Conservation (phyloP, 2,797 vertebrate genomes). For the Syndactyla subalaris region DNA sequence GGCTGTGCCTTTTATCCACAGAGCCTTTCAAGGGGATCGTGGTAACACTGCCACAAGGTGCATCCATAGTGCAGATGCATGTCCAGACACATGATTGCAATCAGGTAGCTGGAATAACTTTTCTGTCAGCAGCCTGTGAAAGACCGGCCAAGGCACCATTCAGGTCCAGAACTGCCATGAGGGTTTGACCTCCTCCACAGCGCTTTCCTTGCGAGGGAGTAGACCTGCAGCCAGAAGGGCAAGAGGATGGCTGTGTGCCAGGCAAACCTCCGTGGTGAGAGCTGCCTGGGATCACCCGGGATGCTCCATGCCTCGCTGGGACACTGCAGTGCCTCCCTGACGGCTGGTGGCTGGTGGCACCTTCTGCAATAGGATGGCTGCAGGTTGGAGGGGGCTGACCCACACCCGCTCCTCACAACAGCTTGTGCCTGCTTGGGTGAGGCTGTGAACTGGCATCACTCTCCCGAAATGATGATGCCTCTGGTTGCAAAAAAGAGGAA, state of each 20-base stretch:
- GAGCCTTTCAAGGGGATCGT: neutral
- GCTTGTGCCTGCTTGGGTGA: accelerated
- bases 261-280: accelerated
- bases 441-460: neutral
- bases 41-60: neutral
- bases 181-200: accelerated
- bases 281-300: accelerated
- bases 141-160: accelerated
- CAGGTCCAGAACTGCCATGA: accelerated
- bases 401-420: accelerated
- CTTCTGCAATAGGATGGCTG: neutral
- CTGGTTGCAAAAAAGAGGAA: neutral
- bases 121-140: neutral
- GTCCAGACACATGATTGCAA: neutral
- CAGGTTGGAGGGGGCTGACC: neutral
- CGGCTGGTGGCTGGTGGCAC: accelerated
- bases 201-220: accelerated
- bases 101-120: neutral
- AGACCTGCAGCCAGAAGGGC: neutral
- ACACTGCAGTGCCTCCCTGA: accelerated
- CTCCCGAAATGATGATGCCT: accelerated
- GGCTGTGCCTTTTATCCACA: neutral
- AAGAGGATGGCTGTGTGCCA: accelerated
- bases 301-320: accelerated
- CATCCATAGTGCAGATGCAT: accelerated